Percentiles rank a stretch among this genome's conserved stretches.
These are phyloP conservation scores for Hydriomena furcata DNA, from an alignment of 2,888 invertebrate genomes.

Conservation along the genomic window DNA sequence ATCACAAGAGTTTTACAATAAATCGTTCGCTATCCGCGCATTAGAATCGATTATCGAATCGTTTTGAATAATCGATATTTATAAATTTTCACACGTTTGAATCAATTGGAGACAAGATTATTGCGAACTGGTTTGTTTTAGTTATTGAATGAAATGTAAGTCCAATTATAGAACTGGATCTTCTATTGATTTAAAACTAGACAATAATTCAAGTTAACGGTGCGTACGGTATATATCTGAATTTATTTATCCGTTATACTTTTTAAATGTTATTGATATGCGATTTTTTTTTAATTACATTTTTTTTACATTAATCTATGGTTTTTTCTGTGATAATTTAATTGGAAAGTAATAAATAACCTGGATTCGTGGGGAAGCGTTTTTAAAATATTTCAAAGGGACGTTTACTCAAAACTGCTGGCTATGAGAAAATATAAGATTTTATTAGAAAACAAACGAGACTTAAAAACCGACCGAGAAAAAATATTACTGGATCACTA, in stretches of 20 bases:
- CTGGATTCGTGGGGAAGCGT: too few relatives aligned
- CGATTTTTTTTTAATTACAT: not conserved
- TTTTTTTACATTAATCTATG: too few relatives aligned
- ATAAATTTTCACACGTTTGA: conserved; percentile 31
- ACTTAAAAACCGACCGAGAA: too few relatives aligned
- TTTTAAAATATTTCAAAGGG: too few relatives aligned
- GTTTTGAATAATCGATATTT: conserved; percentile 26
- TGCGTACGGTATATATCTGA: not conserved
- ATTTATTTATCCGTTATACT: conserved; percentile 23
- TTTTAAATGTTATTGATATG: conserved; percentile 15
- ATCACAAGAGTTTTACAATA: conserved; percentile 52
- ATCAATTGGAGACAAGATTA: conserved; percentile 24
- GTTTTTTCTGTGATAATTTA: too few relatives aligned
- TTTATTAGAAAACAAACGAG: too few relatives aligned
- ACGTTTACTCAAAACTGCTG: too few relatives aligned
- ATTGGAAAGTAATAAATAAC: too few relatives aligned
- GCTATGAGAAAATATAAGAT: too few relatives aligned
- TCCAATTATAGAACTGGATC: conserved; percentile 7
- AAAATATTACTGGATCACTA: too few relatives aligned
- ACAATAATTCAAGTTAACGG: conserved; percentile 18
- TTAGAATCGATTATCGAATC: conserved; percentile 33
- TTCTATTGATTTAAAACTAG: conserved; percentile 14
- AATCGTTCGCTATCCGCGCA: conserved; percentile 36
- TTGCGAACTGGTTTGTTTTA: conserved; percentile 26
- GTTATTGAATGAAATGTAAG: conserved; percentile 23